Evolutionary conservation across 2,888 invertebrate genomes (phyloP), one percentile per base, ranked within the genome.

Genomic region (Molorchus minor): DNA sequence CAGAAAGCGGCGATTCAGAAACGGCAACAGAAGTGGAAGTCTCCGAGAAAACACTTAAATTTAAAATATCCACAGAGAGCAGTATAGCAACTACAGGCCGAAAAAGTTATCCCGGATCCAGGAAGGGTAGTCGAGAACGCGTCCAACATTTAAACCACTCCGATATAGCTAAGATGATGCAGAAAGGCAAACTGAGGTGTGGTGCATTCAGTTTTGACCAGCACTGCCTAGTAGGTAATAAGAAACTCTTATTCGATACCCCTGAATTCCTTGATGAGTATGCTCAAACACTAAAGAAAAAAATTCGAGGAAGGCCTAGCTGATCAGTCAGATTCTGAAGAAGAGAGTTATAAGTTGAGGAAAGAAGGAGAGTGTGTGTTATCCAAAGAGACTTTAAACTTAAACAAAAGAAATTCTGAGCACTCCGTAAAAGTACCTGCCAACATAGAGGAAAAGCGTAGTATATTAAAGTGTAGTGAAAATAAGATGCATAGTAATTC

Each of bases 21-120:
- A 88, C 88, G 0, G 89, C 87, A 43, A 89, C 88, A 19, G 89
- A 89, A 77, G 89, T 88, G 40, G 89, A 89, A 77, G 87, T 89
- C 62, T 89, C 89, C 61, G 91, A 91, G 75, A 88, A 88, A 75
- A 86, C 90, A 1, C 83, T 90, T 33, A 90, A 90, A 75, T 90
- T 90, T 75, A 90, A 90, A 77, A 90, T 90, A 66, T 88, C 89
- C 29, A 90, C 90, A 0, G 90, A 90, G 74, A 85, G 86, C 54
- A 65, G 62, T 44, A 78, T 83, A 68, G 79, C 81, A 16, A 79
- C 72, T 13, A 73, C 80, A 3, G 84, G 84, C 1, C 78, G 88
- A 2, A 87, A 86, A 70, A 88, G 88, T 72, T 87, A 87, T 75
- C 88, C 88, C 0, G 86, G 86, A n/a, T 88, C 88, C 16, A 79